These are phyloP conservation scores for Ennomos quercinarius DNA, from an alignment of 2,888 invertebrate species.

Conservation along the genomic window DNA sequence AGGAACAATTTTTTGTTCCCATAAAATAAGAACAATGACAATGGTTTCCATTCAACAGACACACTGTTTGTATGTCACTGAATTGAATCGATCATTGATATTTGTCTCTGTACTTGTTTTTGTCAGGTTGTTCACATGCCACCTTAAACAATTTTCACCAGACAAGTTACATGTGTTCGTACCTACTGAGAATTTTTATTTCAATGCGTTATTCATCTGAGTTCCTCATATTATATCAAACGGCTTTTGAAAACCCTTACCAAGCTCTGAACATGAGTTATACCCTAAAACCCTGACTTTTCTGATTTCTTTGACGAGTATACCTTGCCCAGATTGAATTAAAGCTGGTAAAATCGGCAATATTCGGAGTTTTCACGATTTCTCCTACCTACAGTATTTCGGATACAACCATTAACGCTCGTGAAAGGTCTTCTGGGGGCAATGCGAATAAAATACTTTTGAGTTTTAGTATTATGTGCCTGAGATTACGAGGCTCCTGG, in stretches of 20 bases:
- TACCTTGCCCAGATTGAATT: no score
- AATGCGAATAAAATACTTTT: constrained; percentile 26
- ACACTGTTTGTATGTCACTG: constrained; percentile 37
- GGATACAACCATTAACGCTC: constrained; percentile 20
- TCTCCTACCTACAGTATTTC: neutral
- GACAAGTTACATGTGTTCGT: no score
- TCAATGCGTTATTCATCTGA: no score
- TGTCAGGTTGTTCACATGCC: constrained; percentile 9
- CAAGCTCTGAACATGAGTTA: neutral
- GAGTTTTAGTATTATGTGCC: constrained; percentile 23
- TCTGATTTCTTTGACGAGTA: constrained; percentile 1
- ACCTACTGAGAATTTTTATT: no score
- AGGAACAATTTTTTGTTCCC: constrained; percentile 14
- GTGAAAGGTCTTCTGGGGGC: constrained; percentile 16
- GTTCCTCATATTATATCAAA: no score
- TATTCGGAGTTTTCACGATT: neutral
- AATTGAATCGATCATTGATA: constrained; percentile 42
- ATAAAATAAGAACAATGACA: constrained; percentile 35
- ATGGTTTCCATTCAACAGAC: constrained; percentile 31
- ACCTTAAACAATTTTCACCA: neutral
- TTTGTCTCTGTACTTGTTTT: constrained; percentile 39
- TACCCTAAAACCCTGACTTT: neutral
- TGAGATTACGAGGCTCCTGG: constrained; percentile 11
- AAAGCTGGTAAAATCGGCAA: neutral
- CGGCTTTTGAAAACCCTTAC: no score